A percentile compares a stretch with the other conserved stretches of the same genome.
Conservation (phyloP, 2,888 invertebrate genomes). For the Phortica magna region DNA sequence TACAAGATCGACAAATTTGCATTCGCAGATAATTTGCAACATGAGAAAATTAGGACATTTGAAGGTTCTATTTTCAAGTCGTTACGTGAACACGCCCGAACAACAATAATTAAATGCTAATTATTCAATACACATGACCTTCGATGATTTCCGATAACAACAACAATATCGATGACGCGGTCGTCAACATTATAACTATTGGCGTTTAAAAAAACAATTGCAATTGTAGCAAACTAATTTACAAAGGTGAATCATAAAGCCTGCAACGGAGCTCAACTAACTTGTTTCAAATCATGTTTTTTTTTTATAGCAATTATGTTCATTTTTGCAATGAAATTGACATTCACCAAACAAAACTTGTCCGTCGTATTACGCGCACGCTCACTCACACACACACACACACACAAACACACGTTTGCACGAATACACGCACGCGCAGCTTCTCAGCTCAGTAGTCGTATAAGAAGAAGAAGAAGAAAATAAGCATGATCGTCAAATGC, state of each 20-base stretch:
- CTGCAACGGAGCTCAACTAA: background rate
- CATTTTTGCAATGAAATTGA: slow-evolving; percentile 66
- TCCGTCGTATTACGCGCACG: slow-evolving; percentile 51
- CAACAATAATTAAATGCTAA: background rate
- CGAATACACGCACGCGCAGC: slow-evolving; percentile 10
- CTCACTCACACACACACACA: slow-evolving; percentile 31
- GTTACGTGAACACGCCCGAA: background rate
- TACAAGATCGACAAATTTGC: slow-evolving; percentile 2
- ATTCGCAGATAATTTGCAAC: background rate
- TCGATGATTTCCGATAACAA: slow-evolving; percentile 4
- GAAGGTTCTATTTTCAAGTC: slow-evolving; percentile 12
- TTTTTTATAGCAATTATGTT: slow-evolving; percentile 28
- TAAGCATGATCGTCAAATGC: background rate
- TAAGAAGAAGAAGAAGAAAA: background rate
- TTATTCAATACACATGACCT: slow-evolving; percentile 8
- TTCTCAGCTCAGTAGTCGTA: background rate
- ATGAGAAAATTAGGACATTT: slow-evolving; percentile 15
- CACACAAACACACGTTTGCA: slow-evolving; percentile 43
- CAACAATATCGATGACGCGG: slow-evolving; percentile 12
- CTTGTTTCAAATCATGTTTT: slow-evolving; percentile 28
- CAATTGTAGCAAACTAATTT: background rate
- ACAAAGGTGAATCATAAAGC: background rate
- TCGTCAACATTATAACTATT: background rate
- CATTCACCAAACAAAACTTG: slow-evolving; percentile 68
- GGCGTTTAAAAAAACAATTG: background rate